phyloP scores from a whole-genome alignment of 2,888 invertebrate species.

The Matsumyia berberina region DNA sequence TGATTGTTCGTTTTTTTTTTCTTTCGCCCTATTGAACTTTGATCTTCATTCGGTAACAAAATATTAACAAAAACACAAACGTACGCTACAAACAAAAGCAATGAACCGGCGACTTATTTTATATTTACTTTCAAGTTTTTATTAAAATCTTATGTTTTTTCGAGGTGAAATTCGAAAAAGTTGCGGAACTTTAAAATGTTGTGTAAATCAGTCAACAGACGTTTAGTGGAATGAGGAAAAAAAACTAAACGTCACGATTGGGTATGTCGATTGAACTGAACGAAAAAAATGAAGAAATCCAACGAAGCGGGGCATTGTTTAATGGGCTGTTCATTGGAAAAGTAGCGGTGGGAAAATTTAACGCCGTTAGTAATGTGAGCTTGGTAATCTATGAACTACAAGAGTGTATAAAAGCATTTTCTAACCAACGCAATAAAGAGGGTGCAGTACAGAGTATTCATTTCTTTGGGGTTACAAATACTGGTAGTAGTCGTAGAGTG shows the following conservation, averaged over 20 bases:
- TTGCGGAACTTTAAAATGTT: constrained; percentile 53
- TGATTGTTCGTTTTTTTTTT: constrained; percentile 9
- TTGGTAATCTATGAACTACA: no score
- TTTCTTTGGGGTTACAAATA: no score
- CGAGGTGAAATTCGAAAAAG: constrained; percentile 39
- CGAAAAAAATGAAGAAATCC: constrained; percentile 35
- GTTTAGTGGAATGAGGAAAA: constrained; percentile 67
- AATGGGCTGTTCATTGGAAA: neutral
- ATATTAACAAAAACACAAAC: constrained; percentile 22
- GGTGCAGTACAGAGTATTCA: no score
- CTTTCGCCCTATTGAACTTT: constrained; percentile 57
- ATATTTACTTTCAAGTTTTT: constrained; percentile 7
- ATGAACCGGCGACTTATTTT: constrained; percentile 18
- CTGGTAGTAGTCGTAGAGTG: no score
- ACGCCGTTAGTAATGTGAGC: no score
- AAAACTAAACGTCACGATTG: constrained; percentile 69
- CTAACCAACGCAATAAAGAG: no score
- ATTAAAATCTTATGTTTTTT: constrained; percentile 43
- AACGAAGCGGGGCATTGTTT: constrained; percentile 45
- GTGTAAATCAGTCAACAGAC: constrained; percentile 74
- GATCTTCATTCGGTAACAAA: constrained; percentile 28
- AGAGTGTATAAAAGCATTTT: no score
- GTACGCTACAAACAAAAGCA: neutral
- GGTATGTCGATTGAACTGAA: constrained; percentile 41
- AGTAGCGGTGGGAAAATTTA: no score